Conservation (phyloP, 2,888 invertebrate genomes). For the Pasiphila rectangulata region DNA sequence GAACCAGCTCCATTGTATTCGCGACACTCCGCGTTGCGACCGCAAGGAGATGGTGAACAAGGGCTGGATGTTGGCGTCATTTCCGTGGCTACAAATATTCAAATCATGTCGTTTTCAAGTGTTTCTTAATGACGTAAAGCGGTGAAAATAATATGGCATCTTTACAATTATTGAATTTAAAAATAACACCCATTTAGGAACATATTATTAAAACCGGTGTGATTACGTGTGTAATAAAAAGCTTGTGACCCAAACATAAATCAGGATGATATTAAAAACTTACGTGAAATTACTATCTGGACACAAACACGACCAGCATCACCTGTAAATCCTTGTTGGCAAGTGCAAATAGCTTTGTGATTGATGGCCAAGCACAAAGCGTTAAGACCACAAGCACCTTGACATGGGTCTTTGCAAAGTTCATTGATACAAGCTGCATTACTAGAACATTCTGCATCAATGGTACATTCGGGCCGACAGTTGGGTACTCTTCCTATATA, state of each 20-base stretch:
- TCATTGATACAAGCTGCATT: constrained; percentile 90
- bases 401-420: constrained; percentile 91
- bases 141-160: too few relatives aligned
- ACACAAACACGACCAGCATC: constrained; percentile 86
- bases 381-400: constrained; percentile 87
- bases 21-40: constrained; percentile 90
- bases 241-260: too few relatives aligned
- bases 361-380: constrained; percentile 92
- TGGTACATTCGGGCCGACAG: constrained; percentile 91
- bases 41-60: constrained; percentile 91
- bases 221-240: too few relatives aligned
- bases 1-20: constrained; percentile 92
- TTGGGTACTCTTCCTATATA: constrained; percentile 92
- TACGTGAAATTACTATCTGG: constrained; percentile 75
- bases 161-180: too few relatives aligned
- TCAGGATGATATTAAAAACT: constrained; percentile 43
- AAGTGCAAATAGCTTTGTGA: constrained; percentile 90
- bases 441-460: constrained; percentile 89
- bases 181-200: too few relatives aligned
- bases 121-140: too few relatives aligned
- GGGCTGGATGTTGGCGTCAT: constrained; percentile 85
- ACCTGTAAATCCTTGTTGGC: constrained; percentile 90
- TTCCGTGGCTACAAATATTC: constrained; percentile 75
- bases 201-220: too few relatives aligned
- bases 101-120: too few relatives aligned